Conservation (phyloP, 1,140 invertebrate genomes). For the Diuraphis noxia region DNA sequence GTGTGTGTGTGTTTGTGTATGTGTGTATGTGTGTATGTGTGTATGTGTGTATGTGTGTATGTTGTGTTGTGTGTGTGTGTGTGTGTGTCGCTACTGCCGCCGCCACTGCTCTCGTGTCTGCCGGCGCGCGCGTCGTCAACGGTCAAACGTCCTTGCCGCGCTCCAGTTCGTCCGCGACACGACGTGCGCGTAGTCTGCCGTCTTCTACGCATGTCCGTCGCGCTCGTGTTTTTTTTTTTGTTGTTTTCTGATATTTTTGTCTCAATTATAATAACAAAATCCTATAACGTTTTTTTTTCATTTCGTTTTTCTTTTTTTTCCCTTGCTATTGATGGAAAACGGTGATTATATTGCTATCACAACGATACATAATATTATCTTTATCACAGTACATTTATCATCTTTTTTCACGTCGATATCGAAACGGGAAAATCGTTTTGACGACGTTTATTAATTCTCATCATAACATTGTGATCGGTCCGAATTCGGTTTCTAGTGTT, state of each 20-base stretch:
- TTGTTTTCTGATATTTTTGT: not conserved
- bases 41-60: not conserved
- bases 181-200: not conserved
- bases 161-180: conserved; percentile 52
- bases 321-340: not conserved
- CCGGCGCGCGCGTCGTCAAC: conserved; percentile 45
- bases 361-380: not conserved
- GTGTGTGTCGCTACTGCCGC: conserved; percentile 39
- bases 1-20: not conserved
- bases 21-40: not conserved
- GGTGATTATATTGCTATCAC: not conserved
- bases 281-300: no score
- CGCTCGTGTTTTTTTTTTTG: not conserved
- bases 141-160: conserved; percentile 54
- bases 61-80: not conserved
- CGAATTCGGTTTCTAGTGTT: not conserved
- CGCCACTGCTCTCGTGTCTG: not conserved
- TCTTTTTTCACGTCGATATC: not conserved
- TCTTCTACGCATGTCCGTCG: not conserved
- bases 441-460: not conserved
- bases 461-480: not conserved
- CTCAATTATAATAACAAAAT: no score
- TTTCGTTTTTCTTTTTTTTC: no score
- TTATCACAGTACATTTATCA: not conserved
- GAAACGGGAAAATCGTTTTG: not conserved